These are phyloP conservation scores for Tupiocoris notatus DNA, from an alignment of 2,888 invertebrate species.

Conservation along the genomic window DNA sequence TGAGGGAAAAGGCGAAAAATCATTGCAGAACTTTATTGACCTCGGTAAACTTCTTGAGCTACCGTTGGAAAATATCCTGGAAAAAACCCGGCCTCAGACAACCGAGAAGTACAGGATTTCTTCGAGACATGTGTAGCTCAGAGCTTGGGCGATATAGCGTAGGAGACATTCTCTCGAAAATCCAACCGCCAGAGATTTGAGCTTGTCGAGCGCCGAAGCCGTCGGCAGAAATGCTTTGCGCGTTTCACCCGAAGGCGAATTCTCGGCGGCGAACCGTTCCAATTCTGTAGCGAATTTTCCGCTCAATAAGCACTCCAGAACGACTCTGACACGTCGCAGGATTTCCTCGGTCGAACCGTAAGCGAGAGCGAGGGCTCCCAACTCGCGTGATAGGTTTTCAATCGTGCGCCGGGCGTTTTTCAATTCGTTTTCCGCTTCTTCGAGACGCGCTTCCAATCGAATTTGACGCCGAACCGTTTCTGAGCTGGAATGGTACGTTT, in stretches of 20 bases:
- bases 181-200: conserved; percentile 12
- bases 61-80: too few relatives aligned
- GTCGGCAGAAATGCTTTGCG: conserved; percentile 3
- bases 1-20: too few relatives aligned
- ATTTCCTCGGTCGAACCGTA: conserved; percentile 14
- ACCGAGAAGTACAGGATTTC: conserved; percentile 19
- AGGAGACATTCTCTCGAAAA: conserved; percentile 2
- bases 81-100: neutral
- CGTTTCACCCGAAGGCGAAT: neutral
- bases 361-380: conserved; percentile 18
- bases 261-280: neutral
- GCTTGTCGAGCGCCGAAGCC: conserved; percentile 10
- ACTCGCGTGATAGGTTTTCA: conserved; percentile 20
- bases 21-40: too few relatives aligned
- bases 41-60: too few relatives aligned
- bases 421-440: conserved; percentile 3
- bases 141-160: conserved; percentile 1
- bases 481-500: too few relatives aligned
- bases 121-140: conserved; percentile 1
- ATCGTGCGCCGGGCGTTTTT: conserved; percentile 10
- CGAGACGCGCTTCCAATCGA: conserved; percentile 2
- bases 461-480: neutral
- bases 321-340: conserved; percentile 3
- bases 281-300: conserved; percentile 13
- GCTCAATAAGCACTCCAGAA: conserved; percentile 24